Conservation (phyloP, 2,888 invertebrate species). For the Metalampra italica region DNA sequence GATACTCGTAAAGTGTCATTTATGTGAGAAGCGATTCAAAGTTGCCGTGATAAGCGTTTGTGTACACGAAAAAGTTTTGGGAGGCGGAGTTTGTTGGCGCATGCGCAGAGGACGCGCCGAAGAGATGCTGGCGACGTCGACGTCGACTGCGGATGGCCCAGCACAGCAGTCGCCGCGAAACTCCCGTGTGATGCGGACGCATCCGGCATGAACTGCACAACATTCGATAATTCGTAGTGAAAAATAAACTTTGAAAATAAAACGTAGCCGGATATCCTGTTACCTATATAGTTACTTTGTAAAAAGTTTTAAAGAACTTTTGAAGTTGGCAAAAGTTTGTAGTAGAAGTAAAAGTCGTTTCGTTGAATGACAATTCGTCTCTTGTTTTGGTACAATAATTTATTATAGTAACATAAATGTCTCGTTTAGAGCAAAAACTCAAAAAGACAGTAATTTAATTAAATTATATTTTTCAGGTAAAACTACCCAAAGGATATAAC, state of each 20-base stretch:
- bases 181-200: conserved; percentile 57
- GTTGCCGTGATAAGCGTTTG: conserved; percentile 31
- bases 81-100: conserved; percentile 55
- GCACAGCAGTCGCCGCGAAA: conserved; percentile 62
- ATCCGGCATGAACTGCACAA: conserved; percentile 49
- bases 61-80: conserved; percentile 52
- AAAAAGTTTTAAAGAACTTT: conserved; percentile 9
- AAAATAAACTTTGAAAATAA: conserved; percentile 16
- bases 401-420: background rate
- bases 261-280: background rate
- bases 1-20: too few relatives aligned
- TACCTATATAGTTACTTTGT: background rate
- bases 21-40: conserved; percentile 6
- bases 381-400: conserved; percentile 11
- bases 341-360: conserved; percentile 25
- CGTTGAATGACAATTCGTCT: conserved; percentile 36
- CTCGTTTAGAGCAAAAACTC: background rate
- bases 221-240: conserved; percentile 30
- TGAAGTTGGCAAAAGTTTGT: conserved; percentile 29
- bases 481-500: background rate
- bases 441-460: too few relatives aligned
- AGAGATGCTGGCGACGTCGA: conserved; percentile 60
- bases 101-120: conserved; percentile 50
- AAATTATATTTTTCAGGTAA: background rate
- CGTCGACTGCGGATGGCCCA: conserved; percentile 46